Base-by-base conservation (phyloP, 2,888 invertebrate species). In the Trissonchulus sp. region DNA sequence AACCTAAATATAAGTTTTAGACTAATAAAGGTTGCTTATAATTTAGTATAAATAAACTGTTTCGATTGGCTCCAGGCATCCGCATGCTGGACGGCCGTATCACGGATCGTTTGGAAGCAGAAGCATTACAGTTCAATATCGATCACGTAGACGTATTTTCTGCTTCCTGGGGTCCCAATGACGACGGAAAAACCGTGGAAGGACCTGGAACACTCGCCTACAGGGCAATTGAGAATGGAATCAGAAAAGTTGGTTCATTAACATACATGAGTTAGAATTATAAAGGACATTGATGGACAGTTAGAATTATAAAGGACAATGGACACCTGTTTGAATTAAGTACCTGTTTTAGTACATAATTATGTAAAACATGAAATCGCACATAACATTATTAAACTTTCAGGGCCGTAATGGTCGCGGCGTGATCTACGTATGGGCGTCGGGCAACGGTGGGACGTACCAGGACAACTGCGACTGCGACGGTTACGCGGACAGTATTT, bases 391-490 rank as follows among this genome's bases (percentile, higher is more conserved):
- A 15, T 48, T 48, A 15, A 23, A 48, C 23, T 74, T 37, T 3
- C 79, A 89, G 88, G 89, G 90, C 8, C 85, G 95, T 1, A 86
- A 86, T 3, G 94, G 94, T 0, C 91, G 90, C 84, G 95, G 95
- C 0, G 88, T 89, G 18, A 91, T 95, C 79, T 95, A 91, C 85
- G 91, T 94, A 0, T 95, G 94, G 93, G 95, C 95, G 0, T 91
- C 92, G 36, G 94, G 94, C 1, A 95, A 95, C 83, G 95, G 95
- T 0, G 94, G 94, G 37, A 88, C 89, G 15, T 88, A 89, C 77
- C 88, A 88, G 3, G 95, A 95, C 85, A 92, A 93, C 85, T 95
- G 96, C 84, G 92, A 93, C 82, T 93, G 93, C 84, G 96, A 96
- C 84, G 96, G 96, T 81, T 95, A 92, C 86, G 89, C 90, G 68